phyloP scores from a whole-genome alignment of 2,113 vertebrate species.

The Motacilla tschutschensis region DNA sequence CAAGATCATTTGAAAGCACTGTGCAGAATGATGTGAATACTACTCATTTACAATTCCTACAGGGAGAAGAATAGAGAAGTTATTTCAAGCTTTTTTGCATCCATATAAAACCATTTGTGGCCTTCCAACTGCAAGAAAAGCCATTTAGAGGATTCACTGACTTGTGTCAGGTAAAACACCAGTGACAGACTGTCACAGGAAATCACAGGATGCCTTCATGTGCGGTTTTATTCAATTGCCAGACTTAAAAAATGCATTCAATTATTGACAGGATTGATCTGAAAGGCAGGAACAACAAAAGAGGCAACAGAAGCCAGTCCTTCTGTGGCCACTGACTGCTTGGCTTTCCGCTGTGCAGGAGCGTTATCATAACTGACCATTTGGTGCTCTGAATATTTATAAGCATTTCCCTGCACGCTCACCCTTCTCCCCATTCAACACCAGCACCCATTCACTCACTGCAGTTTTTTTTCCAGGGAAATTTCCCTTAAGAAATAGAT shows the following conservation, averaged over 20 bases:
- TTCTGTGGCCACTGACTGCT: background rate
- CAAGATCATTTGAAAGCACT: conserved; percentile 22
- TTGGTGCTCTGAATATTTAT: conserved; percentile 51
- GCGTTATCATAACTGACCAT: conserved; percentile 46
- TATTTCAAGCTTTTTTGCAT: conserved; percentile 46
- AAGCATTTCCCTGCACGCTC: conserved; percentile 29
- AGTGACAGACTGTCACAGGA: conserved; percentile 64
- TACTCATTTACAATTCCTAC: conserved; percentile 42
- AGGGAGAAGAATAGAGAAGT: conserved; percentile 42
- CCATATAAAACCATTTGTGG: conserved; percentile 36
- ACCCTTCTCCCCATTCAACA: conserved; percentile 3
- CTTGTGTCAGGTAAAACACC: conserved; percentile 54
- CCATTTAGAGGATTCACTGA: conserved; percentile 53
- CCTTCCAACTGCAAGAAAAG: conserved; percentile 58
- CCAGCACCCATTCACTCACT: conserved; percentile 32
- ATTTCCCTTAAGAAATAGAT: background rate
- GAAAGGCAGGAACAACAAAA: conserved; percentile 40
- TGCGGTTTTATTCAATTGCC: conserved; percentile 33
- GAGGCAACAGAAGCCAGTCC: conserved; percentile 37
- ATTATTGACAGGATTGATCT: conserved; percentile 62
- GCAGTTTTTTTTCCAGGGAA: background rate
- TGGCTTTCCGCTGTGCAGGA: background rate
- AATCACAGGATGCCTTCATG: conserved; percentile 57
- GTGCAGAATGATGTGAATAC: background rate
- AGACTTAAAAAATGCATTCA: conserved; percentile 50